Base-by-base conservation (phyloP, 2,797 vertebrate genomes). In the Lepus townsendii region DNA sequence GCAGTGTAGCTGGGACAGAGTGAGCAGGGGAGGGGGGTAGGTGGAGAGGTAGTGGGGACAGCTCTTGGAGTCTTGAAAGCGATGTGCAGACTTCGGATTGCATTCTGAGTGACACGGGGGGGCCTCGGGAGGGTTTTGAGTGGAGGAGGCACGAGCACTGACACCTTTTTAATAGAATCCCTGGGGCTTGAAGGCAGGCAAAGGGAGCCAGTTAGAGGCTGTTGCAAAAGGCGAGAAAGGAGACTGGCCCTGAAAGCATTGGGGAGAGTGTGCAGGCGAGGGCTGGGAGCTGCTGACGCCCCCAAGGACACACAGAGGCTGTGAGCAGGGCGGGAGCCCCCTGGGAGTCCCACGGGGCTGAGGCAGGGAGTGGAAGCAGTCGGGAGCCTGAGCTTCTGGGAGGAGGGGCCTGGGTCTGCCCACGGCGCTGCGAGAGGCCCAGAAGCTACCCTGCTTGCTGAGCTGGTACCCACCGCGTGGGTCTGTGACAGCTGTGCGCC, bases 381-480 rank as follows among this genome's bases (percentile, higher is more conserved):
- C 52, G 30, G 54, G 20, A n/a, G 62, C 68, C 54, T 38, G 38
- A 20, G 3, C 30, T 84, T 80, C 5, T 20, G 65, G 73, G 3
- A 20, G 94, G 32, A 78, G 89, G 68, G 71, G 22, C 30, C 50
- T 0, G 0, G 17, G 54, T 73, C 75, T 69, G 80, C 60, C 57
- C 60, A 12, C 2, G 17, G 27, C 9, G 60, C 17, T 9, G 1
- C 3, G 7, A 85, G 65, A 65, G 78, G 6, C 38, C 0, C 6
- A 42, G 86, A 50, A 35, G 27, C n/a, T 17, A n/a, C 30, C 60
- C 69, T 57, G 50, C 22, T 62, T 26, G 9, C 52, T 12, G n/a
- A 57, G 42, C 52, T 0, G 0, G 20, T 7, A 6, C 20, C 72
- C 8, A 2, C 38, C 0, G 0, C 0, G 0, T 69, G 47, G 3